Evolutionary conservation across 2,113 vertebrate genomes (phyloP).

Genomic region (Calcarius ornatus): DNA sequence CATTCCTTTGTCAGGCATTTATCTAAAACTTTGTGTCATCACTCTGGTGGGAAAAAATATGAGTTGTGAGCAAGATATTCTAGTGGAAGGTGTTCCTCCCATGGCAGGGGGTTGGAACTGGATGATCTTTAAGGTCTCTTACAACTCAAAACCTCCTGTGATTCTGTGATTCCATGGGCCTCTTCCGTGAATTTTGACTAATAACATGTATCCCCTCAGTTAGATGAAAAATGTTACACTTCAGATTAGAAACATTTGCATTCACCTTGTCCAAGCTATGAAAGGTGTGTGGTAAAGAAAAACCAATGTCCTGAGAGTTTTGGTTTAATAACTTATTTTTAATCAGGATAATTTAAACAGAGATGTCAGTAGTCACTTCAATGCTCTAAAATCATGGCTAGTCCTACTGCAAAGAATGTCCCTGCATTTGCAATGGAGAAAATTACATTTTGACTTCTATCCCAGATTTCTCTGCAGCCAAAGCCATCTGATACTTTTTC

Average conservation of each 20-base stretch:
- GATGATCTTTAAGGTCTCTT: background rate
- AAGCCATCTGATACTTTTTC: background rate
- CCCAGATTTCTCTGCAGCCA: background rate
- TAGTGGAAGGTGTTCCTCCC: background rate
- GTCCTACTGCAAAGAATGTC: background rate
- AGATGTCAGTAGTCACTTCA: background rate
- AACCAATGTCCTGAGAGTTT: background rate
- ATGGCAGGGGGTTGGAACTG: background rate
- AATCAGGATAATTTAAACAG: background rate
- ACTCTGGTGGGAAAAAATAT: background rate
- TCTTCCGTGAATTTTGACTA: background rate
- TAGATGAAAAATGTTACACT: background rate
- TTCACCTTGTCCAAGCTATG: background rate
- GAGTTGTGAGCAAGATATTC: background rate
- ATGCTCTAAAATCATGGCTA: background rate
- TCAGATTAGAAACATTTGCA: background rate
- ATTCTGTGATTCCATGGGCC: background rate
- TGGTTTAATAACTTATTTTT: background rate
- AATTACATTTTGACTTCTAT: background rate
- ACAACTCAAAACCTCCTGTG: too few relatives aligned
- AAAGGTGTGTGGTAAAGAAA: background rate
- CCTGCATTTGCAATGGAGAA: background rate
- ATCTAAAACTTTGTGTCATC: background rate
- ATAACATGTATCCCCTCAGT: rapidly evolving
- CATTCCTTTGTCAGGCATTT: background rate